Evolutionary conservation across 2,888 invertebrate genomes (phyloP).

Genomic region (Cyclophora albipunctata): DNA sequence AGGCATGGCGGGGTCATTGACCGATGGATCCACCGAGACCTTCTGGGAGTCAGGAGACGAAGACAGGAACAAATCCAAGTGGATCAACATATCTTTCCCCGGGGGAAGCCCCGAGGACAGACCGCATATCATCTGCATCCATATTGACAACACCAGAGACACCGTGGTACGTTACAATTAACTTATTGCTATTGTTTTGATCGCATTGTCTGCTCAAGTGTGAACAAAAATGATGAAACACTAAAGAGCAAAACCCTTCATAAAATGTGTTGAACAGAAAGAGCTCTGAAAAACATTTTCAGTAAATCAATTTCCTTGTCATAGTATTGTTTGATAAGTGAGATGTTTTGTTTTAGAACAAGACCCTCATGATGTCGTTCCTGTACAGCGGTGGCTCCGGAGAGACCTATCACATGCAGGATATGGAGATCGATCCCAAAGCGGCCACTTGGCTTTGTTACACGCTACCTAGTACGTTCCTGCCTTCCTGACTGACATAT

Average conservation of each 20-base stretch:
- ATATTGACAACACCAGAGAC: slow-evolving; percentile 96
- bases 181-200: neutral
- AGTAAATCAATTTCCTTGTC: neutral
- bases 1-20: slow-evolving; percentile 94
- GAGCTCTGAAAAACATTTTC: neutral
- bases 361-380: slow-evolving; percentile 90
- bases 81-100: slow-evolving; percentile 76
- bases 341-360: slow-evolving; percentile 79
- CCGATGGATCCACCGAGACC: slow-evolving; percentile 96
- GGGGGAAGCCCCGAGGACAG: slow-evolving; percentile 65
- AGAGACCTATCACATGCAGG: slow-evolving; percentile 85
- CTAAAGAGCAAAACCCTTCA: too few relatives aligned
- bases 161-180: slow-evolving; percentile 77
- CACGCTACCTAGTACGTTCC: slow-evolving; percentile 79
- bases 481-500: neutral
- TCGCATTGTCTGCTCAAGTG: too few relatives aligned
- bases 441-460: slow-evolving; percentile 94
- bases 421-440: slow-evolving; percentile 89
- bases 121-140: slow-evolving; percentile 87
- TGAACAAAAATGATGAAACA: too few relatives aligned
- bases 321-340: neutral
- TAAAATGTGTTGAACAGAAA: neutral
- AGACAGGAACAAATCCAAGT: slow-evolving; percentile 94
- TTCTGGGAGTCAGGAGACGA: slow-evolving; percentile 99
- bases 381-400: slow-evolving; percentile 87